These are phyloP conservation scores for Spodoptera littoralis DNA, from an alignment of 2,888 invertebrate species.

Conservation along the genomic window DNA sequence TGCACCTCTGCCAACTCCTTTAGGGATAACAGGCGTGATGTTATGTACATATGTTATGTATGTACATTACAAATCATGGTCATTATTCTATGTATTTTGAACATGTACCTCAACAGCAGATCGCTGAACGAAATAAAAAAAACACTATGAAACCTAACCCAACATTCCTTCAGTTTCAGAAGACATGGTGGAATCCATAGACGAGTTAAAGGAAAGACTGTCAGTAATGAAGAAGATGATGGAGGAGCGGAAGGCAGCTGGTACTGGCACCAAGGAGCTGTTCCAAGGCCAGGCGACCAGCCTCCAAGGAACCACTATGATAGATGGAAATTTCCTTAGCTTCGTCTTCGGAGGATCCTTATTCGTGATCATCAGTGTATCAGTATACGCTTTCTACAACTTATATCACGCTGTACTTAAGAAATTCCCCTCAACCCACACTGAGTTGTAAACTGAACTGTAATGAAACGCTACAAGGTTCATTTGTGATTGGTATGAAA, in stretches of 20 bases:
- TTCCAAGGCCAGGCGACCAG: constrained; percentile 84
- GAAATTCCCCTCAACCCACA: constrained; percentile 94
- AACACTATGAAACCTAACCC: too few relatives aligned
- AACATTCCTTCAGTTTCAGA: constrained; percentile 69
- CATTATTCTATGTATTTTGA: too few relatives aligned
- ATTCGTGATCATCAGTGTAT: constrained; percentile 93
- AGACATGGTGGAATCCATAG: constrained; percentile 92
- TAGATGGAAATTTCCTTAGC: constrained; percentile 94
- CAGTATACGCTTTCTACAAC: constrained; percentile 95
- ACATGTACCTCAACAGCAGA: too few relatives aligned
- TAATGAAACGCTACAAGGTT: constrained; percentile 43
- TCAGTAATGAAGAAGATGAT: constrained; percentile 94
- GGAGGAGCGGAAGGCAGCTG: constrained; percentile 91
- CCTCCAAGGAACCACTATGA: constrained; percentile 90
- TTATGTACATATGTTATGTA: too few relatives aligned
- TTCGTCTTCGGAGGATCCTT: constrained; percentile 94
- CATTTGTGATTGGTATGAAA: constrained; percentile 41
- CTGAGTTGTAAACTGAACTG: constrained; percentile 90
- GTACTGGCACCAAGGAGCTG: constrained; percentile 82
- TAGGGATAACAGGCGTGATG: too few relatives aligned
- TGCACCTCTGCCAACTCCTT: too few relatives aligned
- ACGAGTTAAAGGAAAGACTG: constrained; percentile 93
- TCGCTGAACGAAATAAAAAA: too few relatives aligned
- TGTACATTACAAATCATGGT: too few relatives aligned
- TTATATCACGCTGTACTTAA: constrained; percentile 91